Evolutionary conservation across 2,113 vertebrate species (phyloP).

Genomic region (Dasyornis broadbenti): DNA sequence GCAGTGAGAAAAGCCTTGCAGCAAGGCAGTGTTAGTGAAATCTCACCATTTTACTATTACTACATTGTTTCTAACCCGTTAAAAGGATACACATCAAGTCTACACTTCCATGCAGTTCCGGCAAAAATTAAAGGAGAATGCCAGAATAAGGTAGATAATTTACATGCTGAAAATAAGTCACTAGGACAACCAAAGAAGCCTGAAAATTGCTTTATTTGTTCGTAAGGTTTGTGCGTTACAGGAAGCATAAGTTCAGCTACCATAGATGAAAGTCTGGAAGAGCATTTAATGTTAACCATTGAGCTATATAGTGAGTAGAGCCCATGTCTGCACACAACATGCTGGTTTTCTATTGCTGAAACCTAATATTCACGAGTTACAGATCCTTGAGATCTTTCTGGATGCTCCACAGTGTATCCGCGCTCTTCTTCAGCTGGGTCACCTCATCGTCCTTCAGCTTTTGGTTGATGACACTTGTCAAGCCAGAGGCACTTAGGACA

Average conservation of each 20-base stretch:
- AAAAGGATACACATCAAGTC: background rate
- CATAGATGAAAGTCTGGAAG: slow-evolving; percentile 22
- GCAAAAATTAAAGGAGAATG: background rate
- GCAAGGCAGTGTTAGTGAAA: background rate
- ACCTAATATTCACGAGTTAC: slow-evolving; percentile 36
- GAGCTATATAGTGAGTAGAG: background rate
- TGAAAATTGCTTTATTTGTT: slow-evolving; percentile 70
- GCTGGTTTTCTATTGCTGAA: background rate
- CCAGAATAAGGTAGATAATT: background rate
- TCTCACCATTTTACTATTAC: background rate
- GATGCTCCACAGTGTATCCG: slow-evolving; percentile 88
- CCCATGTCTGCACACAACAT: background rate
- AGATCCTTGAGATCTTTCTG: slow-evolving; percentile 94
- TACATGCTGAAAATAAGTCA: background rate
- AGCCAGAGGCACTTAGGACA: slow-evolving; percentile 81
- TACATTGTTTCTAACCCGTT: background rate
- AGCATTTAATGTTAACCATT: background rate
- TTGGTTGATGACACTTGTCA: slow-evolving; percentile 90
- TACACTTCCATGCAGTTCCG: too few relatives aligned
- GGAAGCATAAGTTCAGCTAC: slow-evolving; percentile 19
- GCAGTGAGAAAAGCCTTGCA: background rate
- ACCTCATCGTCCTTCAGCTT: slow-evolving; percentile 88
- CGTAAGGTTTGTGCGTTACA: slow-evolving; percentile 50
- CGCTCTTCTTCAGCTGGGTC: slow-evolving; percentile 86
- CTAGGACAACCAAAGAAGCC: background rate